phyloP scores from a whole-genome alignment of 2,797 vertebrate species.

The Peromyscus eremicus region DNA sequence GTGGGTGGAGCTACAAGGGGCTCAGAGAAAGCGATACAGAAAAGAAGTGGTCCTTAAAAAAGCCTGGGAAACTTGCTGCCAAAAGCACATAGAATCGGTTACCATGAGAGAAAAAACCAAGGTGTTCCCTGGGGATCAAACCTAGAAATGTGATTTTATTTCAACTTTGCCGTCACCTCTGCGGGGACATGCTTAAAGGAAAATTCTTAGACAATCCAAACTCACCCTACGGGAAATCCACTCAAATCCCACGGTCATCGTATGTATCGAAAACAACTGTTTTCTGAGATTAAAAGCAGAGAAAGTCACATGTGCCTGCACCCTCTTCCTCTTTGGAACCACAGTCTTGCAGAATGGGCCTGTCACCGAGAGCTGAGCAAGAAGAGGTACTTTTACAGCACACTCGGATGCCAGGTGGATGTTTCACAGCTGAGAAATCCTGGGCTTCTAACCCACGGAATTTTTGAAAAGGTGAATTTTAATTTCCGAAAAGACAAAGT shows the following conservation, averaged over 20 bases:
- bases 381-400: slow-evolving; percentile 58
- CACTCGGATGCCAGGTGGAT: slow-evolving; percentile 51
- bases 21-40: background rate
- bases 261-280: slow-evolving; percentile 82
- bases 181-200: slow-evolving; percentile 68
- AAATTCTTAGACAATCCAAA: slow-evolving; percentile 73
- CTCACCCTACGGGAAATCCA: slow-evolving; percentile 82
- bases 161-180: slow-evolving; percentile 64
- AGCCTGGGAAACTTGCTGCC: background rate
- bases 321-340: slow-evolving; percentile 70
- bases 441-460: background rate
- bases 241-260: slow-evolving; percentile 81
- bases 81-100: background rate
- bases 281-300: slow-evolving; percentile 48
- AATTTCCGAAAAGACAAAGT: slow-evolving; percentile 77
- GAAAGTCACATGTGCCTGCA: background rate
- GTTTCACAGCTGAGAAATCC: slow-evolving; percentile 72
- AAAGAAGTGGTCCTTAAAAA: background rate
- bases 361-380: slow-evolving; percentile 59
- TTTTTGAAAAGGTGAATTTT: slow-evolving; percentile 66
- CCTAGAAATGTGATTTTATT: slow-evolving; percentile 75
- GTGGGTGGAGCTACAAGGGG: background rate
- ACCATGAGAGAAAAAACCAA: background rate
- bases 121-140: slow-evolving; percentile 54
- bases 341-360: slow-evolving; percentile 21